Base-by-base conservation (phyloP, 2,888 invertebrate genomes). In the Macrostomum cliftonense region DNA sequence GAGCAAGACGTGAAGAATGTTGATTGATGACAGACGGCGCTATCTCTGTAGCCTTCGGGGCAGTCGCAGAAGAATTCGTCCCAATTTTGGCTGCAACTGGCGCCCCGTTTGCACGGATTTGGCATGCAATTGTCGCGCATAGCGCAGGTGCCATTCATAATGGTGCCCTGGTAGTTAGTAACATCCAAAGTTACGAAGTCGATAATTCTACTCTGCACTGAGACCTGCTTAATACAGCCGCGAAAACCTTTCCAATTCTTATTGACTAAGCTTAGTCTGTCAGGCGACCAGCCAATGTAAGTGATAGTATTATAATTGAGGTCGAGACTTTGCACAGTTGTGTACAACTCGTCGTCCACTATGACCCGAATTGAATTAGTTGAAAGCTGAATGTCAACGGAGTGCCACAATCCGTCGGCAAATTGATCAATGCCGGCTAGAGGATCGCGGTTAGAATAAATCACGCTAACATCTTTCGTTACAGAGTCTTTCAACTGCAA, bases 101-200 rank as follows among this genome's bases (percentile, higher is more conserved):
- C 93, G 46, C 77, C 78, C 67, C 95, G 91, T 67, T 91, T 85
- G 71, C 93, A 95, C 1, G 93, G 93, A 75, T 89, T 93, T 0
- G 93, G 93, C 72, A 86, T 89, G 65, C 95, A 95, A 50, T 52
- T 51, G 39, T 49, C 49, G 2, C 61, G 57, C 16, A 69, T 61
- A 40, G 57, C 56, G 54, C 70, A 70, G 0, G 64, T 61, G 12
- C 68, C 68, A 42, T 64, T 58, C 12, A 58, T 47, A 16, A 63
- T 64, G n/a, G 42, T 47, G 19, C 37, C 28, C 36, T 39, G 39
- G 37, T 36, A 20, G 14, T 39, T 9, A 39, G 17, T 39, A 1
- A 12, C n/a, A 36, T 52, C 83, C 83, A 56, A 39, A 21, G 56
- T 13, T 44, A n/a, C 12, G 51, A 49, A 40, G 50, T 51, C 55